phyloP scores from a whole-genome alignment of 2,797 vertebrate species.

The Margarornis squamiger region DNA sequence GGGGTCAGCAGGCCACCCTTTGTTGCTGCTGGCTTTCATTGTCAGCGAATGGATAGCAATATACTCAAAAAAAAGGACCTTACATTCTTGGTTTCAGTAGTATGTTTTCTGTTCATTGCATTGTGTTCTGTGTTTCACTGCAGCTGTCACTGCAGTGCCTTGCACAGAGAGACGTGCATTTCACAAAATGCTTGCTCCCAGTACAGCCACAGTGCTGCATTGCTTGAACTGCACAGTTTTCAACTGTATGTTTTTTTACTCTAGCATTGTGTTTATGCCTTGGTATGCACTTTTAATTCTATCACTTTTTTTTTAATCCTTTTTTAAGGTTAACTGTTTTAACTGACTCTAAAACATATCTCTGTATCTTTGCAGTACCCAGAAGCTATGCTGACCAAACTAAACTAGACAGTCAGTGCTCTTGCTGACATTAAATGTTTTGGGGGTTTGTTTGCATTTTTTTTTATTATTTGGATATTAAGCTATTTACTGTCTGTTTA shows the following conservation, averaged over 20 bases:
- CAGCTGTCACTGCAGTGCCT: neutral
- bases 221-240: neutral
- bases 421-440: neutral
- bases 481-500: neutral
- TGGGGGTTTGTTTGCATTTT: accelerated
- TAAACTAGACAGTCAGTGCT: neutral
- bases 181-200: neutral
- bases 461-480: neutral
- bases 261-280: neutral
- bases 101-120: neutral
- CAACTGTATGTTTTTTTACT: neutral
- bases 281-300: neutral
- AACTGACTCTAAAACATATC: neutral
- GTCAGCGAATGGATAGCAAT: neutral
- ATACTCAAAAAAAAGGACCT: neutral
- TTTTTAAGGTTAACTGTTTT: neutral
- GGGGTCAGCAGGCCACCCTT: neutral
- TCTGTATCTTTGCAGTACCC: neutral
- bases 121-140: neutral
- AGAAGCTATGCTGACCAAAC: neutral
- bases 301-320: neutral
- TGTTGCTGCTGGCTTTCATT: neutral
- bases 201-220: accelerated
- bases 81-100: neutral
- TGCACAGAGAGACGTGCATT: accelerated